Conservation (phyloP, 2,888 invertebrate species). For the Drosophila affinis region DNA sequence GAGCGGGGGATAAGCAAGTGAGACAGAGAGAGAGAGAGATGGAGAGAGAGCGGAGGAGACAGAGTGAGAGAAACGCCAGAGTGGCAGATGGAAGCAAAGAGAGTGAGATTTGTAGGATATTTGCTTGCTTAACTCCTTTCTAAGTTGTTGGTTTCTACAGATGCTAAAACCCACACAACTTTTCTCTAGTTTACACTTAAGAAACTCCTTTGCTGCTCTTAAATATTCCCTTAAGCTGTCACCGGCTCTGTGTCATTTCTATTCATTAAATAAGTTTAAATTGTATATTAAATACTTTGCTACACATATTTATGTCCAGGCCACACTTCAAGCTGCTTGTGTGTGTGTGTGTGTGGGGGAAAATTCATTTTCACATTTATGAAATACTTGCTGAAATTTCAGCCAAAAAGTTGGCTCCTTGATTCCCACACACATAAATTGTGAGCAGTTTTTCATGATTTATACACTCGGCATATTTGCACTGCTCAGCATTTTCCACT, state of each 20-base stretch:
- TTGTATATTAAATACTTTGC: neutral
- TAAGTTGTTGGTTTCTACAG: neutral
- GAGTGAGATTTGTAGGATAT: neutral
- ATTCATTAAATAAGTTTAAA: conserved; percentile 8
- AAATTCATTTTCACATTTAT: conserved; percentile 33
- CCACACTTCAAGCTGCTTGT: conserved; percentile 20
- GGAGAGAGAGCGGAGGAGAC: neutral
- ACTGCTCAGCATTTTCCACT: neutral
- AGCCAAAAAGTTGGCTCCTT: conserved; percentile 37
- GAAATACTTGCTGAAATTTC: conserved; percentile 29
- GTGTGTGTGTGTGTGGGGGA: neutral
- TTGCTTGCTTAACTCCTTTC: neutral
- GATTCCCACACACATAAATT: conserved; percentile 32
- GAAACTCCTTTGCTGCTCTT: neutral
- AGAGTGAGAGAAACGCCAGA: too few relatives aligned
- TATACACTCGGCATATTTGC: conserved; percentile 17
- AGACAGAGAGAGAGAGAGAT: conserved; percentile 7
- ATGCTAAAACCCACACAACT: neutral
- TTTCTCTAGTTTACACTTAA: neutral
- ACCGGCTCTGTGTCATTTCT: neutral
- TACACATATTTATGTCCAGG: neutral
- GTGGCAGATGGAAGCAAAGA: too few relatives aligned
- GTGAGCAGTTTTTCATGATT: conserved; percentile 39
- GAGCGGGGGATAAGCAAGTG: too few relatives aligned
- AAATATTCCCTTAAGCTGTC: neutral